phyloP scores from a whole-genome alignment of 2,113 vertebrate genomes.

The Zootoca vivipara region DNA sequence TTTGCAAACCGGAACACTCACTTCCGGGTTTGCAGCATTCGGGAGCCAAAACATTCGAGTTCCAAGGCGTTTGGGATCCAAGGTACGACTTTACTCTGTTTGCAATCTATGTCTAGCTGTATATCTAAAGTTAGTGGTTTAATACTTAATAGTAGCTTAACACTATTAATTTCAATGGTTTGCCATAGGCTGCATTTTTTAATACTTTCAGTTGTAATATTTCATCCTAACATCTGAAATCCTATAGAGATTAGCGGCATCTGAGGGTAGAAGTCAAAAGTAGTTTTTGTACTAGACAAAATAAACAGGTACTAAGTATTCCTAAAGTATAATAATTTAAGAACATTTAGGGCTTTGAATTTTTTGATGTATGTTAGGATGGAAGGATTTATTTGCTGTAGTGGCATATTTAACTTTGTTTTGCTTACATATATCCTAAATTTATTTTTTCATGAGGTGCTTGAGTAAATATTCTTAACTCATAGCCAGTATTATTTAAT shows the following conservation, averaged over 20 bases:
- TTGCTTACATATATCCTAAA: not conserved
- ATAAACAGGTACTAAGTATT: not conserved
- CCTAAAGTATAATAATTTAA: not conserved
- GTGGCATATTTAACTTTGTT: not conserved
- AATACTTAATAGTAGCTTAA: not conserved
- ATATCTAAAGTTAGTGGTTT: not conserved
- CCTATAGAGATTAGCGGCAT: not conserved
- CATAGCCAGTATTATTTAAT: not conserved
- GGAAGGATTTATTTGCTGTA: not conserved
- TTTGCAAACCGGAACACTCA: too few species aligned
- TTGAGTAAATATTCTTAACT: not conserved
- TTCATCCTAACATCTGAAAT: not conserved
- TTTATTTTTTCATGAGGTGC: too few species aligned
- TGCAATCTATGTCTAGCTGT: not conserved
- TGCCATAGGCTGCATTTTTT: not conserved
- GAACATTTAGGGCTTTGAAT: not conserved
- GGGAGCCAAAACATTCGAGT: too few species aligned
- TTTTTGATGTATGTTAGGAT: not conserved
- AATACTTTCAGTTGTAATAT: constrained; percentile 1
- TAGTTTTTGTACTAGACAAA: not conserved
- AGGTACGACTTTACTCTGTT: not conserved
- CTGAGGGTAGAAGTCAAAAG: not conserved
- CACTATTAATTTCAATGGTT: not conserved
- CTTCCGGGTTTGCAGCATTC: too few species aligned
- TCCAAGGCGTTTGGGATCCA: too few species aligned